Percentiles rank a stretch among this genome's conserved stretches.
These are phyloP conservation scores for Halesus radiatus DNA, from an alignment of 1,140 invertebrate species.

Conservation along the genomic window DNA sequence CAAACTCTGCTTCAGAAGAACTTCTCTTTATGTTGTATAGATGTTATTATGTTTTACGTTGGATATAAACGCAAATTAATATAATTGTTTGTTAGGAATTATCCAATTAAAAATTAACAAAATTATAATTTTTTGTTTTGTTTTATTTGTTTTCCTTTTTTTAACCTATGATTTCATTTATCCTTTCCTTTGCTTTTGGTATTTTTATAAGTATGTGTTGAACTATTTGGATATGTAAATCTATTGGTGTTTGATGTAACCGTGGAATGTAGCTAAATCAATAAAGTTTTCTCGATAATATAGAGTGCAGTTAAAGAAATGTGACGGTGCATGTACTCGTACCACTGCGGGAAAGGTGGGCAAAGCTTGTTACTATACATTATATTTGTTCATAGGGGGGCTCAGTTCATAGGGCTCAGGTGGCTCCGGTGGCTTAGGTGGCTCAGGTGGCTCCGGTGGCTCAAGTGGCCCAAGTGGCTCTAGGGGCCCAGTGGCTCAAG, in stretches of 20 bases:
- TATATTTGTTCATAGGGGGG: too few species aligned
- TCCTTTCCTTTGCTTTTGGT: constrained; percentile 21
- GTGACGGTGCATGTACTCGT: too few species aligned
- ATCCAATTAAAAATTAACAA: constrained; percentile 71
- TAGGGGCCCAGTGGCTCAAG: background rate
- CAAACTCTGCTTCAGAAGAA: constrained; percentile 64
- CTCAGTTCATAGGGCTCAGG: too few species aligned
- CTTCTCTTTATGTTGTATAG: constrained; percentile 72
- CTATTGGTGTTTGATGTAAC: constrained; percentile 58
- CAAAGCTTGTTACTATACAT: too few species aligned
- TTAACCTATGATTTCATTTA: constrained; percentile 39
- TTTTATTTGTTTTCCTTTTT: constrained; percentile 62
- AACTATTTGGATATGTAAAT: constrained; percentile 63
- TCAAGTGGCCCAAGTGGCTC: background rate
- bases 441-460: background rate
- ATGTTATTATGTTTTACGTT: constrained; percentile 72
- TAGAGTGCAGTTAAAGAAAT: constrained; percentile 48
- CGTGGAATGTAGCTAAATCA: constrained; percentile 56
- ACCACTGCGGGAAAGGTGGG: background rate
- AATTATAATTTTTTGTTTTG: constrained; percentile 63
- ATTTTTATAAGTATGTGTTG: constrained; percentile 59
- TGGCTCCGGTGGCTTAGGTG: too few species aligned
- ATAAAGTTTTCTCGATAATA: constrained; percentile 51
- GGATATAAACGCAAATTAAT: constrained; percentile 66
- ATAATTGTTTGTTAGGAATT: constrained; percentile 73